Evolutionary conservation across 2,113 vertebrate species (phyloP), one percentile per base, ranked within the genome.

Genomic region (Aptenodytes forsteri): DNA sequence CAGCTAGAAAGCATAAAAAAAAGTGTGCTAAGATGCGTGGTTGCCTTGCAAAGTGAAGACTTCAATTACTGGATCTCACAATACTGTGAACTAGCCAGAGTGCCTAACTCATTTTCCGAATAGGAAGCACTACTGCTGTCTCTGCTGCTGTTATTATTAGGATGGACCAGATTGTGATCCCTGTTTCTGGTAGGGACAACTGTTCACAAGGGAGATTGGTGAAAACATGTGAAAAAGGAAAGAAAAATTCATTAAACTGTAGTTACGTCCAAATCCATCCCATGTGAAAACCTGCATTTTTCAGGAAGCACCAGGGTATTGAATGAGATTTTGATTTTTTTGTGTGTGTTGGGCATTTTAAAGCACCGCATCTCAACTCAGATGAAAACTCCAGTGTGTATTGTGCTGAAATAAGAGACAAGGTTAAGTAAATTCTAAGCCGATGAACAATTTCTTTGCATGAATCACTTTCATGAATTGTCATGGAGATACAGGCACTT

Each of bases 391-490:
- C 87, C 89, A 77, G 54, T 34, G 83, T 44, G 55, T 46, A 91
- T 83, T 95, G 84, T 92, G 75, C 90, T 79, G 90, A 94, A 96
- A 83, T 49, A 83, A 93, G 93, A 94, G 78, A 87, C 65, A 67
- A 94, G 94, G 76, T 76, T 93, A 97, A 97, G 88, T 34, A 82
- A 95, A 92, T 95, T 79, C 93, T 92, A 95, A 97, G 42, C 81
- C 22, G 2, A 73, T 76, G 90, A 92, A 86, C 65, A 82, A 85
- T 89, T 96, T 94, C 92, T 76, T 78, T 81, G 71, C 75, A 76
- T 95, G 92, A 96, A 93, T 97, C 85, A 55, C 94, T 96, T 95
- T 84, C 82, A 62, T 83, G 96, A 96, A 96, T 87, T 96, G 84
- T 89, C 89, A 96, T 89, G 25, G 91, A 96, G 69, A 97, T 89